These are phyloP conservation scores for Anticlea derivata DNA, from an alignment of 2,888 invertebrate species.

Conservation along the genomic window DNA sequence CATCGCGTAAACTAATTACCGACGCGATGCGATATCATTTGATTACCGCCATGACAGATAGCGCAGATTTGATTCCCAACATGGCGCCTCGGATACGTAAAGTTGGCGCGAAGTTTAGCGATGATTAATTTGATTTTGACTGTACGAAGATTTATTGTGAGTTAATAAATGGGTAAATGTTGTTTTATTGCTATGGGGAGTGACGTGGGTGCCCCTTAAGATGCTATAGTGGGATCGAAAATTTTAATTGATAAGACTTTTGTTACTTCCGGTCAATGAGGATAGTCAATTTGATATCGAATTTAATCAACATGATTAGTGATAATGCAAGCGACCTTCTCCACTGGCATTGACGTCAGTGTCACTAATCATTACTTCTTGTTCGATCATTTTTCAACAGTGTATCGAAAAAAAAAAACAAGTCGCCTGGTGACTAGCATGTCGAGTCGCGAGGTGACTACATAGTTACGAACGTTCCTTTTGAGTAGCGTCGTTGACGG, in stretches of 20 bases:
- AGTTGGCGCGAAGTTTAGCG: constrained; percentile 61
- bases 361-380: too few relatives aligned
- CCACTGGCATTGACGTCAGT: too few relatives aligned
- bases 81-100: constrained; percentile 46
- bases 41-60: constrained; percentile 77
- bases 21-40: constrained; percentile 72
- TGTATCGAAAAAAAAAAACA: too few relatives aligned
- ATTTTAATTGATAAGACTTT: constrained; percentile 6
- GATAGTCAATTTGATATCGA: too few relatives aligned
- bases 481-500: too few relatives aligned
- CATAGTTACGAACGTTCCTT: too few relatives aligned
- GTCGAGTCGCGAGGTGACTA: too few relatives aligned
- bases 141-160: constrained; percentile 68
- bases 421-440: too few relatives aligned
- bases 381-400: too few relatives aligned
- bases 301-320: too few relatives aligned
- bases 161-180: constrained; percentile 59
- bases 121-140: constrained; percentile 73
- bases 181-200: constrained; percentile 42
- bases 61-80: constrained; percentile 66
- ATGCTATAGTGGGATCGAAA: neutral
- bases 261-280: too few relatives aligned
- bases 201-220: constrained; percentile 28
- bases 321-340: too few relatives aligned
- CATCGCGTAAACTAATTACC: constrained; percentile 70